phyloP scores from a whole-genome alignment of 2,113 vertebrate genomes.

The Notiomystis cincta region DNA sequence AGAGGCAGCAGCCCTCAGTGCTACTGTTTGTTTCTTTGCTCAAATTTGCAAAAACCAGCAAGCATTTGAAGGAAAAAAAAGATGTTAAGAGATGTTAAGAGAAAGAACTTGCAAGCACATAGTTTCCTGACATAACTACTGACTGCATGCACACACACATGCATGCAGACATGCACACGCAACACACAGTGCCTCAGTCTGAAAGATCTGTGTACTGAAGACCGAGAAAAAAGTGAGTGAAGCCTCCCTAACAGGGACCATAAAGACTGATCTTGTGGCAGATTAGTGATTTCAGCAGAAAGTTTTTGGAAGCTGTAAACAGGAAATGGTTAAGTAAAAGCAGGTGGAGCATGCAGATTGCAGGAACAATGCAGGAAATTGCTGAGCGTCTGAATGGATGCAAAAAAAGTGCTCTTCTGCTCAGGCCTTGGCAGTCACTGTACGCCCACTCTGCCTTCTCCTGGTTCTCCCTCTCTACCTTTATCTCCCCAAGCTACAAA shows the following conservation, averaged over 20 bases:
- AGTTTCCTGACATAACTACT: not conserved
- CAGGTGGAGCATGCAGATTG: constrained; percentile 67
- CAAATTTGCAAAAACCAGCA: not conserved
- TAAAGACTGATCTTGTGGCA: not conserved
- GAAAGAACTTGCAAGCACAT: not conserved
- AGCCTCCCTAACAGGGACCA: not conserved
- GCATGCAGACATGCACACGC: not conserved
- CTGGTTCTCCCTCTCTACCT: not conserved
- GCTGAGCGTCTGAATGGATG: constrained; percentile 69
- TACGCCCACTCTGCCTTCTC: not conserved
- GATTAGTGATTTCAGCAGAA: constrained; percentile 26
- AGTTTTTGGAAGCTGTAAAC: constrained; percentile 63
- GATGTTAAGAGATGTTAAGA: no score
- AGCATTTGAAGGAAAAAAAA: not conserved
- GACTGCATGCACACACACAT: not conserved
- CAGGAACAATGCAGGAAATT: constrained; percentile 74
- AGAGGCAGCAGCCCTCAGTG: not conserved
- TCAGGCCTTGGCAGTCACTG: constrained; percentile 20
- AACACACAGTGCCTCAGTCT: not conserved
- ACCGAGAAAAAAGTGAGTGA: not conserved
- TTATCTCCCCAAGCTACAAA: not conserved
- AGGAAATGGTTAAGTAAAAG: constrained; percentile 79
- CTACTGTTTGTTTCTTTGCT: not conserved
- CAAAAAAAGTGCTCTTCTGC: constrained; percentile 55
- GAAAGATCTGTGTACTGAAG: not conserved